Conservation (phyloP, 2,888 invertebrate species). For the Brachylomia viminalis region DNA sequence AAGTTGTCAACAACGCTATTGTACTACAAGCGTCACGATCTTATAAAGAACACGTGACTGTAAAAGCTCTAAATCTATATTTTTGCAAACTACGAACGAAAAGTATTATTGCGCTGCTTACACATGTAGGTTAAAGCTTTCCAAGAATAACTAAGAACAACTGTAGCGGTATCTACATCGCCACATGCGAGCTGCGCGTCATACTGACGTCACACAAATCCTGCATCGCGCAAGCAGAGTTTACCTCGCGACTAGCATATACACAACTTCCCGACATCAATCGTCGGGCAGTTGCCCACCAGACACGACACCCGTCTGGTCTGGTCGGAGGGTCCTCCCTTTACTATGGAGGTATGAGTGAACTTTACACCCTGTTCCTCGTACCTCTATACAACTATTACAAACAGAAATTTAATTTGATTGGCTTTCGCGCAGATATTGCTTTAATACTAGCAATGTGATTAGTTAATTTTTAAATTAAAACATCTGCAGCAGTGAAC, state of each 20-base stretch:
- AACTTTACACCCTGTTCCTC: too few species aligned
- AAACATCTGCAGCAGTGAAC: conserved; percentile 32
- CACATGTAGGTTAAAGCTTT: neutral
- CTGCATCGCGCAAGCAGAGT: too few species aligned
- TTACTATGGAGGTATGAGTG: too few species aligned
- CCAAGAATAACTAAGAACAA: conserved; percentile 19
- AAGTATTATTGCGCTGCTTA: conserved; percentile 25
- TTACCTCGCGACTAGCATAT: too few species aligned
- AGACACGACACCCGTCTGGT: too few species aligned
- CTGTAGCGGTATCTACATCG: too few species aligned
- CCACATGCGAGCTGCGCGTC: too few species aligned
- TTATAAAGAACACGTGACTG: conserved; percentile 21
- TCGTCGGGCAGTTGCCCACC: too few species aligned
- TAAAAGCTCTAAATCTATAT: conserved; percentile 7
- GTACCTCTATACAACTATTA: too few species aligned
- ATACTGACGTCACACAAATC: too few species aligned
- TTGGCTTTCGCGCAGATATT: conserved; percentile 23
- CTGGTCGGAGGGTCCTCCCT: too few species aligned
- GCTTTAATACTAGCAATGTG: conserved; percentile 18
- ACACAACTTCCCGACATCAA: too few species aligned
- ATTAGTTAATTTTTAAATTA: conserved; percentile 33
- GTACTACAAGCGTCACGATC: neutral
- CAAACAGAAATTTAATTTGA: neutral
- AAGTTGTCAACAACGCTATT: conserved; percentile 13
- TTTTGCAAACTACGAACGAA: conserved; percentile 27